phyloP scores from a whole-genome alignment of 2,888 invertebrate species.

The Parelbella ahira region DNA sequence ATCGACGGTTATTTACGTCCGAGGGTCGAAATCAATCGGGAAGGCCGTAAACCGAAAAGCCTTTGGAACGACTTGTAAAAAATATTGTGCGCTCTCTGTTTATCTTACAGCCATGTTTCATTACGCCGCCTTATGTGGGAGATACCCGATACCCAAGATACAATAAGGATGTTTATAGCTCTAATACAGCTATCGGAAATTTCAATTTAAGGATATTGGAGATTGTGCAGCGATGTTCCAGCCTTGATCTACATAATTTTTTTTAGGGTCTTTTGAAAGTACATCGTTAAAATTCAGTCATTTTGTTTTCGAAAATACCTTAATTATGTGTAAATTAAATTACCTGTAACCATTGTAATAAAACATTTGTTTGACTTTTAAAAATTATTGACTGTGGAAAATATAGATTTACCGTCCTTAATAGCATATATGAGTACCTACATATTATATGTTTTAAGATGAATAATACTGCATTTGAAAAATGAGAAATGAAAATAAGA shows the following conservation, averaged over 20 bases:
- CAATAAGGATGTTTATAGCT: conserved; percentile 13
- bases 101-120: conserved; percentile 29
- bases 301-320: too few species aligned
- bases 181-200: conserved; percentile 10
- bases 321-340: too few species aligned
- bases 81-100: conserved; percentile 27
- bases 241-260: conserved; percentile 1
- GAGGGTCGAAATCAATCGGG: conserved; percentile 34
- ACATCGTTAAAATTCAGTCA: too few species aligned
- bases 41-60: conserved; percentile 29
- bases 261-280: not conserved
- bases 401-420: too few species aligned
- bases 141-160: conserved; percentile 9
- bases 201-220: conserved; percentile 2
- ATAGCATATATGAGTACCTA: too few species aligned
- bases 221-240: not conserved
- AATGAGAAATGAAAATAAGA: too few species aligned
- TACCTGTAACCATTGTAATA: too few species aligned
- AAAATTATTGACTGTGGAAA: too few species aligned
- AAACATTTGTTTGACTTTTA: too few species aligned
- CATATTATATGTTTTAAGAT: too few species aligned
- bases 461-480: too few species aligned
- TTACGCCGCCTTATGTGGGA: conserved; percentile 24
- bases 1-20: conserved; percentile 31
- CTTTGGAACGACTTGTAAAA: conserved; percentile 26